phyloP scores from a whole-genome alignment of 2,888 invertebrate genomes.

The Oscheius sp. region DNA sequence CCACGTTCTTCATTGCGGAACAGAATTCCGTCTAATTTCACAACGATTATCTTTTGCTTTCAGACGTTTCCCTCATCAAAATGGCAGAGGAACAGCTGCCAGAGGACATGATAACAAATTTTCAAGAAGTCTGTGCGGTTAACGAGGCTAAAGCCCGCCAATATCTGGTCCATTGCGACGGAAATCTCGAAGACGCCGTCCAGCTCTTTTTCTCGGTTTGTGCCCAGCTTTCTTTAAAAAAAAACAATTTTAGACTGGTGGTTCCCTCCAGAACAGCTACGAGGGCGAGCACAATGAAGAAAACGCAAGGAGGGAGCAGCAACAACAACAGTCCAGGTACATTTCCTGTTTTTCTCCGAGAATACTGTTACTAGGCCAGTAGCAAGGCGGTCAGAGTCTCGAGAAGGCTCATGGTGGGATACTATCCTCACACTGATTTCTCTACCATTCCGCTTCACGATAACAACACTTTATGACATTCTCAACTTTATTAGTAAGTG shows the following conservation, averaged over 20 bases:
- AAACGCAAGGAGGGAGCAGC: slow-evolving; percentile 40
- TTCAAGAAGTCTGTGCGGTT: slow-evolving; percentile 44
- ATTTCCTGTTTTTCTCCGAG: neutral
- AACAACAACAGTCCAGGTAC: neutral
- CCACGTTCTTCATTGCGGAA: too few species aligned
- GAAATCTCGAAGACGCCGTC: slow-evolving; percentile 43
- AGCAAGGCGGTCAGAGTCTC: neutral
- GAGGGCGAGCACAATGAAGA: slow-evolving; percentile 38
- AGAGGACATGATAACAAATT: slow-evolving; percentile 7
- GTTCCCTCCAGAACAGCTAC: slow-evolving; percentile 40
- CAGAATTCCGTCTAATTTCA: too few species aligned
- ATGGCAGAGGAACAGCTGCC: slow-evolving; percentile 10
- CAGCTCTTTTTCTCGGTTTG: slow-evolving; percentile 45
- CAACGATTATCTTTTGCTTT: neutral
- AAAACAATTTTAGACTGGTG: slow-evolving; percentile 41
- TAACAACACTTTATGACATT: slow-evolving; percentile 39
- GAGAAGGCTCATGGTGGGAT: slow-evolving; percentile 36
- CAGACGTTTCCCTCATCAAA: neutral
- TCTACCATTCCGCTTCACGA: slow-evolving; percentile 40
- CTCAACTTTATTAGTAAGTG: slow-evolving; percentile 29
- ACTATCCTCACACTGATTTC: slow-evolving; percentile 40
- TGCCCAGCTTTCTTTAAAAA: neutral
- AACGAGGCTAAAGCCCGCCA: slow-evolving; percentile 39
- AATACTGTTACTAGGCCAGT: neutral
- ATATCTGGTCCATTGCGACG: slow-evolving; percentile 46